Percentiles rank a stretch among this genome's conserved stretches.
phyloP scores from a whole-genome alignment of 2,113 vertebrate species.

The Nanorana parkeri region DNA sequence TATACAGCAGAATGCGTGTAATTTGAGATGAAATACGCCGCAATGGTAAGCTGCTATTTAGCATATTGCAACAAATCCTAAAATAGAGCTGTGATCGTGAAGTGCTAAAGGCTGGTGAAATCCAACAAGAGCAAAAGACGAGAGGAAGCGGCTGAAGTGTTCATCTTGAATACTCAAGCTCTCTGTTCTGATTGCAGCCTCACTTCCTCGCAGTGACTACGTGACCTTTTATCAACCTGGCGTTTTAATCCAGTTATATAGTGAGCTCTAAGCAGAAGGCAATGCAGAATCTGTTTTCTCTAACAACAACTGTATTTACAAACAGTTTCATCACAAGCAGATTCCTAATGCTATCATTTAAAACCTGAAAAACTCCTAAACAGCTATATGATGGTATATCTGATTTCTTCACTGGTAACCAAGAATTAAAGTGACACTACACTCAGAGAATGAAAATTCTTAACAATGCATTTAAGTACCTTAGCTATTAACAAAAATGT shows the following conservation, averaged over 20 bases:
- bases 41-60: conserved; percentile 14
- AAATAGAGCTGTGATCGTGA: conserved; percentile 55
- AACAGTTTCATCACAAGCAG: not conserved
- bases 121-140: not conserved
- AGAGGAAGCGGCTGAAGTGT: conserved; percentile 34
- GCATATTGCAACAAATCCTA: conserved; percentile 45
- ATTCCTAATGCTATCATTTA: not conserved
- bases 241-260: not conserved
- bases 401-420: too few species aligned
- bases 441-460: too few species aligned
- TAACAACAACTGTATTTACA: not conserved
- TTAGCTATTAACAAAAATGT: too few species aligned
- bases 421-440: too few species aligned
- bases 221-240: conserved; percentile 33
- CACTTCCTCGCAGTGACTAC: not conserved
- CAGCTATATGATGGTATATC: not conserved
- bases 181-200: conserved; percentile 31
- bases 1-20: not conserved
- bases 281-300: not conserved
- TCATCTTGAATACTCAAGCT: conserved; percentile 5
- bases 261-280: not conserved
- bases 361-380: too few species aligned
- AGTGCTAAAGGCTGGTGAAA: conserved; percentile 48
- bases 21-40: conserved; percentile 26
- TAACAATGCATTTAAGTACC: too few species aligned